These are phyloP conservation scores for Machimus rusticus DNA, from an alignment of 2,888 invertebrate genomes.

Conservation along the genomic window DNA sequence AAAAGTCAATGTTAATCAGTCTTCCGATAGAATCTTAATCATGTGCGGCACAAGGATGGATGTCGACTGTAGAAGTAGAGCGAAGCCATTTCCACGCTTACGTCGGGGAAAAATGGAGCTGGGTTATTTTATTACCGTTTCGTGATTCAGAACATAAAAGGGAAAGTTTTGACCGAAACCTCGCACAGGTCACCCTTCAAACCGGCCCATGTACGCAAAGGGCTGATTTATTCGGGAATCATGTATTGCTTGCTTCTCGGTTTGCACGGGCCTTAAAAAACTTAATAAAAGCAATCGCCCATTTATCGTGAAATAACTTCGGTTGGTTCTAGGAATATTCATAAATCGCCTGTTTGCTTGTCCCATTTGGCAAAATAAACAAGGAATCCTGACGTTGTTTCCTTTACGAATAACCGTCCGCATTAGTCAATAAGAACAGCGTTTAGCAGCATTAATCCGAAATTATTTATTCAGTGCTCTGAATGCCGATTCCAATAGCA, in stretches of 20 bases:
- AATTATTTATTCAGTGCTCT: neutral
- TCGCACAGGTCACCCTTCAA: neutral
- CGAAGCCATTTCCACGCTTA: neutral
- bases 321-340: neutral
- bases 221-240: neutral
- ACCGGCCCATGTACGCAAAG: neutral
- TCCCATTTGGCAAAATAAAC: neutral
- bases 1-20: neutral
- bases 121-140: neutral
- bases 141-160: neutral
- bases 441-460: neutral
- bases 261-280: neutral
- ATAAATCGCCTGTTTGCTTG: neutral
- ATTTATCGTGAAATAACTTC: constrained; percentile 1
- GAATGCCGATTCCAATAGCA: neutral
- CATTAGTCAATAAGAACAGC: neutral
- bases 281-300: neutral
- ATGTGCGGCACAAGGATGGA: neutral
- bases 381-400: neutral
- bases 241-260: neutral
- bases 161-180: neutral
- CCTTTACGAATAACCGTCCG: neutral
- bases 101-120: neutral
- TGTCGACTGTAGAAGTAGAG: neutral
- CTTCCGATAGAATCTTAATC: neutral